Base-by-base conservation (phyloP, 2,888 invertebrate species). In the Ormyrus labotus region DNA sequence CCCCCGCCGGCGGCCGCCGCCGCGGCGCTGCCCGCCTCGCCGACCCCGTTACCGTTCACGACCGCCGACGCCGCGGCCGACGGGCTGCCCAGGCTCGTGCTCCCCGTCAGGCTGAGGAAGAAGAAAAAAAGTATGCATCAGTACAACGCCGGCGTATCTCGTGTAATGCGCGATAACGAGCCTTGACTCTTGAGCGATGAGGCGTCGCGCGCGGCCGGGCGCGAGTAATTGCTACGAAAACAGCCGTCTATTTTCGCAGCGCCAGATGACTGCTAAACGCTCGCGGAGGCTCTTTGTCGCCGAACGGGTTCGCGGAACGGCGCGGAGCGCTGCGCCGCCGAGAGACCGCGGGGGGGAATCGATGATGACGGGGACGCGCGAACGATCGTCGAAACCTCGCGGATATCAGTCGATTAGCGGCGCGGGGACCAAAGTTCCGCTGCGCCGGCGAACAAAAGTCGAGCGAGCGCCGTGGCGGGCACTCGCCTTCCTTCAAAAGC, bases 311-410 rank as follows among this genome's bases (percentile, higher is more conserved):
- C 55, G 55, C 7, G 45, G 55, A 5, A 11, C 19, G 19, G 34
- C 19, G 10, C 53, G n/a, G n/a, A 63, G 61, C 72, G 4, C 45
- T 34, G 58, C 48, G 58, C 48, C 10, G 60, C 13, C 45, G 55
- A 55, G 69, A 55, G 57, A 19, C 51, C 34, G 34, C 50, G 1
- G 1, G 19, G 19, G 19, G 19, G 19, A 19, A 19, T 19, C 19
- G 19, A 19, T 19, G 19, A 19, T 19, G 19, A 19, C 19, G 19
- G 19, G 19, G 19, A 11, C 10, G n/a, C 5, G n/a, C 87, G 89
- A 89, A 88, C 87, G 88, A 89, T 89, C 88, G 89, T 89, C 89
- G 89, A 89, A 88, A 87, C 86, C 19, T 19, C 19, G 19, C 19
- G 19, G 19, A 19, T 19, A 1, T 19, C 19, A 13, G 13, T 13